phyloP scores from a whole-genome alignment of 2,797 vertebrate species.

The Sebastes ruberrimus region DNA sequence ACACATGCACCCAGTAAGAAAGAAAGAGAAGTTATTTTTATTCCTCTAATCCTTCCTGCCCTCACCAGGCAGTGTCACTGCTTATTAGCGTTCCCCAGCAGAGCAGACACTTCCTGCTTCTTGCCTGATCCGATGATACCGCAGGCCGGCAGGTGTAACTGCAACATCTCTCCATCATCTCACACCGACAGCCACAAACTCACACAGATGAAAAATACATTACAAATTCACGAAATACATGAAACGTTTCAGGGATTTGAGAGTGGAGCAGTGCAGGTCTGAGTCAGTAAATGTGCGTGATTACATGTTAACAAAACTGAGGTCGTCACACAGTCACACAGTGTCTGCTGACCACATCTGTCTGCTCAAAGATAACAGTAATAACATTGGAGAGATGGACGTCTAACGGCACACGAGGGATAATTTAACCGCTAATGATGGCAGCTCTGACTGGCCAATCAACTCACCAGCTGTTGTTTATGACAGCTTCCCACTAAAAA shows the following conservation, averaged over 20 bases:
- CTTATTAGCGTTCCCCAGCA: constrained; percentile 64
- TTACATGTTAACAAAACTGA: not conserved
- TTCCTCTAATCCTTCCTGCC: constrained; percentile 74
- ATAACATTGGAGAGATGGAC: not conserved
- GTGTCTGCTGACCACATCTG: constrained; percentile 16
- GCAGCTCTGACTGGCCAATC: constrained; percentile 20
- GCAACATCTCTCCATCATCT: constrained; percentile 3
- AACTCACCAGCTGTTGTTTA: constrained; percentile 32
- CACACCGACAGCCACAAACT: not conserved
- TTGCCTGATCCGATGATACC: constrained; percentile 37
- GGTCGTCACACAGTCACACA: not conserved
- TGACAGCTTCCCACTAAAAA: not conserved
- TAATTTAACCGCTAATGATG: constrained; percentile 10
- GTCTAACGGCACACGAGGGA: not conserved
- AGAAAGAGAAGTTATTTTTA: constrained; percentile 71
- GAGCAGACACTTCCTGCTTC: constrained; percentile 65
- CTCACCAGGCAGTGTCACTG: constrained; percentile 65
- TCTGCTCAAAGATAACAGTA: not conserved
- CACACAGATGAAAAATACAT: not conserved
- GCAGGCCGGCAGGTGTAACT: constrained; percentile 8
- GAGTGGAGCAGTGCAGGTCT: not conserved
- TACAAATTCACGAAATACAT: not conserved
- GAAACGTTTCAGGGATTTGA: not conserved
- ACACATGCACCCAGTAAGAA: not conserved
- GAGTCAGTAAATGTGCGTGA: not conserved